Conservation (phyloP, 2,797 vertebrate genomes). For the Leptoclinus maculatus region DNA sequence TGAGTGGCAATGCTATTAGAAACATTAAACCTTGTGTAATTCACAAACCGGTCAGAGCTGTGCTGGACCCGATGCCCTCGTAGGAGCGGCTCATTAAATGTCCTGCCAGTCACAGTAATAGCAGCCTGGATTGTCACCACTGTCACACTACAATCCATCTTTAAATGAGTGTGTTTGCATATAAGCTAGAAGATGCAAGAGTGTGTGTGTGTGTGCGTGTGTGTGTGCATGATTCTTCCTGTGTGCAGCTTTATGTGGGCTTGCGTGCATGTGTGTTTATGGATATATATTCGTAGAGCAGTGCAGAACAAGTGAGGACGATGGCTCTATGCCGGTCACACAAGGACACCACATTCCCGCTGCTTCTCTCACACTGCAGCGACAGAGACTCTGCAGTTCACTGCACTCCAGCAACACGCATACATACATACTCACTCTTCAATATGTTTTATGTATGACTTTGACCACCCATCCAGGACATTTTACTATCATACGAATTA, state of each 20-base stretch:
- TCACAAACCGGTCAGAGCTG: slow-evolving; percentile 50
- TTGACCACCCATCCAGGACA: slow-evolving; percentile 22
- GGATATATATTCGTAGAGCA: slow-evolving; percentile 37
- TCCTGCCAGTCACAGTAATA: slow-evolving; percentile 71
- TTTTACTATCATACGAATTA: slow-evolving; percentile 22
- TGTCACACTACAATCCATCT: slow-evolving; percentile 66
- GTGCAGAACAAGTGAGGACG: slow-evolving; percentile 57
- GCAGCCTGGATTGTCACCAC: slow-evolving; percentile 55
- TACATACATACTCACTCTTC: slow-evolving; percentile 4
- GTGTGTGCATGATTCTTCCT: slow-evolving; percentile 7
- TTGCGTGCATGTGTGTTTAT: slow-evolving; percentile 27
- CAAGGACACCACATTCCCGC: slow-evolving; percentile 80
- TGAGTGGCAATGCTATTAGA: slow-evolving; percentile 49
- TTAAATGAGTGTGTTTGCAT: slow-evolving; percentile 47
- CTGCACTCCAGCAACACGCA: slow-evolving; percentile 43
- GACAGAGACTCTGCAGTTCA: slow-evolving; percentile 59
- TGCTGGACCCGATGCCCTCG: slow-evolving; percentile 64
- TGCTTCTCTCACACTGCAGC: slow-evolving; percentile 73
- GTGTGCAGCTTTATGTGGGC: slow-evolving; percentile 23
- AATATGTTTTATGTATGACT: slow-evolving; percentile 17
- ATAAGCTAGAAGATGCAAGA: slow-evolving; percentile 28
- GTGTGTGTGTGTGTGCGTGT: background rate
- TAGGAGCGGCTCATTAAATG: slow-evolving; percentile 71
- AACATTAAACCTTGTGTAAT: slow-evolving; percentile 61
- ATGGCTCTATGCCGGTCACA: slow-evolving; percentile 68